Evolutionary conservation across 2,888 invertebrate genomes (phyloP), one percentile per base, ranked within the genome.

Genomic region (Sericinus montela): DNA sequence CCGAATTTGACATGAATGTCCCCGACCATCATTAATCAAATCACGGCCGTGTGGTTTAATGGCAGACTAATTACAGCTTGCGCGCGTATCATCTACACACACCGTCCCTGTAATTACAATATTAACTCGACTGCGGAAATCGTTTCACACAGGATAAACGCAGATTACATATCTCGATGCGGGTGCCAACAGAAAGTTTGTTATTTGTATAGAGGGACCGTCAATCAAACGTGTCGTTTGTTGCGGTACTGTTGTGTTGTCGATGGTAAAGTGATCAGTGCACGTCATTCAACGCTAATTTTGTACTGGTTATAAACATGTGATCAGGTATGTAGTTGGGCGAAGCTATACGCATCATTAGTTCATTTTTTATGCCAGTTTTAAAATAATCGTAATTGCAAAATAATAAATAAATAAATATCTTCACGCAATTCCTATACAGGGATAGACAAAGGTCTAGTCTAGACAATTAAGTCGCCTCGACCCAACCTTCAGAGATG

Each of bases 31-130:
- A 70, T 86, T 85, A 84, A 86, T 86, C 86, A 86, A 83, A 85
- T 83, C 83, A 76, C 72, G 67, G 68, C 67, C 65, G 67, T 71
- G 80, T 72, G 83, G 84, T 79, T 77, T 81, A 80, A 84, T 81
- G 78, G 76, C 81, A 70, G 76, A 75, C 84, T 86, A 87, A 87
- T 86, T 86, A 85, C 83, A 80, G 81, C 76, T 76, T 70, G 75
- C 61, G 68, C 63, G 56, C 67, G 67, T 72, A 70, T 73, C 72
- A 72, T 69, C 69, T 69, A 67, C 67, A 69, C 64, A 67, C 65
- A 66, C 62, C 59, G 65, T 62, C 62, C 65, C 64, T 50, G 67
- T 73, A 75, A 79, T 77, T 70, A 72, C 62, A 69, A 72, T 67
- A 75, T 76, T 69, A 71, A 70, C 69, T 65, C 65, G 60, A 65